Evolutionary conservation across 2,888 invertebrate genomes (phyloP), one percentile per base, ranked within the genome.

Genomic region (Nowickia ferox): DNA sequence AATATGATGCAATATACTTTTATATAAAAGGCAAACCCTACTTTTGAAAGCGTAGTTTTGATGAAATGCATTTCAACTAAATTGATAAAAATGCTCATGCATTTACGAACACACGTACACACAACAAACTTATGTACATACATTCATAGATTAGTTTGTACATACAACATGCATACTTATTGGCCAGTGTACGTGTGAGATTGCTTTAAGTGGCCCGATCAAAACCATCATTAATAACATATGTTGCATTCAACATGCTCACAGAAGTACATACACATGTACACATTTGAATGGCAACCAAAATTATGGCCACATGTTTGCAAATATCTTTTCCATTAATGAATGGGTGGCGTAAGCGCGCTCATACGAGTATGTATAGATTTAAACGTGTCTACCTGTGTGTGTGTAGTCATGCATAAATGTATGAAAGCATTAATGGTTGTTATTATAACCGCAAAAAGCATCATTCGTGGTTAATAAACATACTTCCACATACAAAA

Each of bases 401-500:
- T 30, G 4, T 5, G 3, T 22, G 17, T 44, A 44, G 11, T 15
- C 13, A 5, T 63, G 38, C 11, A 63, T 42, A 53, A n/a, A 59
- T 59, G 38, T 8, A 59, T 6, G 15, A 22, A 53, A 9, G 19
- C 38, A 38, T 51, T 30, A 30, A 11, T 57, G 53, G 66, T 72
- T 77, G 72, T 77, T 66, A 68, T 68, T 78, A 66, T 74, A 79
- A 76, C 79, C 84, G 53, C 84, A 84, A 84, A 84, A 75, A 44
- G 79, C 79, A 51, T 76, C 65, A 71, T 80, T 51, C 42, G 69
- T 65, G 84, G 84, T 84, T 74, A 57, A 48, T 77, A 68, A 57
- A 38, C 55, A 77, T 53, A 40, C 9, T 19, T 66, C 57, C 9
- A 17, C 42, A 51, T 61, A 44, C 53, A 13, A 6, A 76, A 51